phyloP scores from a whole-genome alignment of 2,113 vertebrate genomes.

The Oncorhynchus kisutch region DNA sequence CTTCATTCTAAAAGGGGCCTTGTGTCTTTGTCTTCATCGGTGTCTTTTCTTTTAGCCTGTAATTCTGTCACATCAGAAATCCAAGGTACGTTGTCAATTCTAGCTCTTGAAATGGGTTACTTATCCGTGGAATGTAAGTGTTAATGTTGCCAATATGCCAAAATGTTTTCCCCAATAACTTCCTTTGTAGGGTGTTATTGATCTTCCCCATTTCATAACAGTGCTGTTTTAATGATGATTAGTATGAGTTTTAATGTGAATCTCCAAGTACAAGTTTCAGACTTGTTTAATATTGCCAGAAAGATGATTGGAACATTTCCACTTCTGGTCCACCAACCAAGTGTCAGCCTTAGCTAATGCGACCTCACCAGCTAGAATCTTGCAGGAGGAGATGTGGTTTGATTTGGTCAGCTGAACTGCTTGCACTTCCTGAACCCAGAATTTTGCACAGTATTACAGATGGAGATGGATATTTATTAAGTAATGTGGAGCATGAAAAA shows the following conservation, averaged over 20 bases:
- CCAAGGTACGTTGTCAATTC: neutral
- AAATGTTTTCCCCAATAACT: neutral
- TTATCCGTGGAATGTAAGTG: constrained; percentile 13
- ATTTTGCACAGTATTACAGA: constrained; percentile 76
- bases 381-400: constrained; percentile 54
- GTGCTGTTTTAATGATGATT: constrained; percentile 30
- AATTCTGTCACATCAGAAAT: too few relatives aligned
- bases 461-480: constrained; percentile 61
- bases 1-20: neutral
- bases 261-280: constrained; percentile 1
- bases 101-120: neutral
- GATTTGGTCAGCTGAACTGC: constrained; percentile 57
- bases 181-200: neutral
- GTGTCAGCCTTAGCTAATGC: constrained; percentile 9
- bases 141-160: constrained; percentile 28
- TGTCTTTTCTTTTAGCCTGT: too few relatives aligned
- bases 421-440: constrained; percentile 72
- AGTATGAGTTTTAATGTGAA: neutral
- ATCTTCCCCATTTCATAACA: neutral
- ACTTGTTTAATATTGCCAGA: neutral
- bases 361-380: constrained; percentile 46
- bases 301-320: constrained; percentile 61
- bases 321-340: constrained; percentile 25
- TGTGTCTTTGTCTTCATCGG: neutral
- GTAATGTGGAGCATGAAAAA: constrained; percentile 31